Evolutionary conservation across 2,797 vertebrate species (phyloP), one percentile per base, ranked within the genome.

Genomic region (Schizopygopsis pylzovi): DNA sequence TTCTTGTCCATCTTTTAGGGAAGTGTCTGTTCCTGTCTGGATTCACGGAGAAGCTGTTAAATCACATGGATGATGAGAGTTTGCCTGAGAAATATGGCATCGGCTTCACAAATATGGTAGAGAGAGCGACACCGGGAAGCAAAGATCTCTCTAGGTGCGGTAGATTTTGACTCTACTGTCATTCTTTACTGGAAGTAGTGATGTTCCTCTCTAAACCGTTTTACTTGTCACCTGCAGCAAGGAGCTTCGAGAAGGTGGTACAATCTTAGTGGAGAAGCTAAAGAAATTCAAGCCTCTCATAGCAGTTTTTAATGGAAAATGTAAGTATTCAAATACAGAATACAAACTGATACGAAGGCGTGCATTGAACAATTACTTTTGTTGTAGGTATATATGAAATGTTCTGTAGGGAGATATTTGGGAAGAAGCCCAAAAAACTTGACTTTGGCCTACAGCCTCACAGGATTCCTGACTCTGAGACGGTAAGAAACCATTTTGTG

Each of bases 31-130:
- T 98, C 92, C 93, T 99, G 92, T 99, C 98, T 12, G 98, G 98
- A 68, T 96, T 99, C 59, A 99, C 98, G 59, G 97, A 98, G 1
- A 95, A 97, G 85, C 98, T 97, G 22, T 94, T 99, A 83, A 99
- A 96, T 92, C 98, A 99, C 90, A 96, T 96, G 96, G 94, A 96
- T 6, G 98, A 99, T 90, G 94, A 96, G 67, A 91, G 91, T 6
- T 94, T 99, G 89, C 98, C 98, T 0, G 95, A 93, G 86, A 99
- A 99, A 85, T 99, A 99, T 6, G 96, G 98, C 65, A 99, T 99
- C 91, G 98, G 98, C 75, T 99, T 99, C 93, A 99, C 98, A 87
- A 99, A 99, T 90, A 99, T 99, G 98, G 98, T 99, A 65, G 97
- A 95, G 87, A 95, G 98, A 91, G 98, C 98, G 0, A 99, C 98